Evolutionary conservation across 2,113 vertebrate genomes (phyloP).

Genomic region (Gorsachius goisagi): DNA sequence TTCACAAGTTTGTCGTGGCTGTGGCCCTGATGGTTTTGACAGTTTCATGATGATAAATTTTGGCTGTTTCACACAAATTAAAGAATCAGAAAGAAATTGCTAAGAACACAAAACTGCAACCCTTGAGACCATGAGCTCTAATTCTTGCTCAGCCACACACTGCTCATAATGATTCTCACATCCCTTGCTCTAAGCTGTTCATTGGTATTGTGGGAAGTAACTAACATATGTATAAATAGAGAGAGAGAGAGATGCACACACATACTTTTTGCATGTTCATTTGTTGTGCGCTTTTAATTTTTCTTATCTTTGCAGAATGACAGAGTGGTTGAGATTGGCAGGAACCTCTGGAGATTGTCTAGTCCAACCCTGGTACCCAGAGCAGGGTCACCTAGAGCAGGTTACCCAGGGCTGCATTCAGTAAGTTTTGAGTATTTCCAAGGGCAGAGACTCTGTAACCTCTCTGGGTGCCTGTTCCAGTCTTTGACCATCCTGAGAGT

Average conservation of each 20-base stretch:
- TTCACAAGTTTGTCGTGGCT: background rate
- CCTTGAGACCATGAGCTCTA: background rate
- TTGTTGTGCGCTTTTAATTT: background rate
- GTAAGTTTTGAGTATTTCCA: background rate
- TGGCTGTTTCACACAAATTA: background rate
- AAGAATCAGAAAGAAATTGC: background rate
- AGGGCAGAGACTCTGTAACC: background rate
- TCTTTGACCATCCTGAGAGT: background rate
- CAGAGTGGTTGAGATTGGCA: background rate
- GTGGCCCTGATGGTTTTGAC: background rate
- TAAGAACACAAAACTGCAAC: background rate
- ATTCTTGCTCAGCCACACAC: background rate
- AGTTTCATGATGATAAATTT: background rate
- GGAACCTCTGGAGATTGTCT: background rate
- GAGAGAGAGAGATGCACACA: accelerated
- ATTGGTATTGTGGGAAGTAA: background rate
- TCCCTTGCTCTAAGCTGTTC: background rate
- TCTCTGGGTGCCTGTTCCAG: background rate
- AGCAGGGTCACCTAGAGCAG: background rate
- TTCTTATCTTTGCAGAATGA: background rate
- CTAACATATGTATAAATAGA: background rate
- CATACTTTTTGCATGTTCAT: background rate
- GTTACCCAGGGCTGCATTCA: background rate
- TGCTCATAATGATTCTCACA: background rate
- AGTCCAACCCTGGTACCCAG: background rate